Conservation (phyloP, 2,888 invertebrate genomes). For the Lepidonotus clava region DNA sequence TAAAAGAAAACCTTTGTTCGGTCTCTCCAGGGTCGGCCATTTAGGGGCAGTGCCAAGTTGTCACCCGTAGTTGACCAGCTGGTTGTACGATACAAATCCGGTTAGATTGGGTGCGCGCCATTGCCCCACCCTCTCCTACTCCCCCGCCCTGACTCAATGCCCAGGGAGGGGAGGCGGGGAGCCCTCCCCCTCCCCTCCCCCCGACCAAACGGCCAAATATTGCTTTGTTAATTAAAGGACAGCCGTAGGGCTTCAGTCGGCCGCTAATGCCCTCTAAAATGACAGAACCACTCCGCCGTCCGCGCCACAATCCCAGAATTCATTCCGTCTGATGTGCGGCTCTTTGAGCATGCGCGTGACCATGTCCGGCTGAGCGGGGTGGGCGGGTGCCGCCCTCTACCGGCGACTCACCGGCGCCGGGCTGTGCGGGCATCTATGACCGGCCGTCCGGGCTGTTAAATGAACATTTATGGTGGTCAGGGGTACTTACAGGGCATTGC, state of each 20-base stretch:
- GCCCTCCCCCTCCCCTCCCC: too few species aligned
- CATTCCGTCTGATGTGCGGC: conserved; percentile 31
- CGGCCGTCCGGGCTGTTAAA: too few species aligned
- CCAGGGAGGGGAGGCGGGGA: not conserved
- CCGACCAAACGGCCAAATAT: conserved; percentile 13
- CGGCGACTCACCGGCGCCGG: not conserved
- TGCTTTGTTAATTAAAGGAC: conserved; percentile 28
- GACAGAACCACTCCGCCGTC: conserved; percentile 31
- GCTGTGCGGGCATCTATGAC: too few species aligned
- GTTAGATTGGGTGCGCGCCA: too few species aligned
- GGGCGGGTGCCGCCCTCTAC: not conserved
- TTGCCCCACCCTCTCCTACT: too few species aligned
- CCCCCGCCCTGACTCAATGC: not conserved
- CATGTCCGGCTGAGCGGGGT: not conserved
- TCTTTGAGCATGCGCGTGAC: conserved; percentile 28
- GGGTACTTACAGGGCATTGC: too few species aligned
- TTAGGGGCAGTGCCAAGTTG: too few species aligned
- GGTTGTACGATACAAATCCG: not conserved
- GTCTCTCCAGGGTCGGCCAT: too few species aligned
- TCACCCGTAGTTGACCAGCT: too few species aligned
- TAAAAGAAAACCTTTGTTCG: too few species aligned
- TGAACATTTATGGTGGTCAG: too few species aligned
- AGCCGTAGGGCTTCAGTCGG: not conserved
- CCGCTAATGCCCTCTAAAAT: conserved; percentile 24
- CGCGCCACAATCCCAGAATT: conserved; percentile 28